Base-by-base conservation (phyloP, 2,888 invertebrate genomes). In the Troides oblongomaculatus region DNA sequence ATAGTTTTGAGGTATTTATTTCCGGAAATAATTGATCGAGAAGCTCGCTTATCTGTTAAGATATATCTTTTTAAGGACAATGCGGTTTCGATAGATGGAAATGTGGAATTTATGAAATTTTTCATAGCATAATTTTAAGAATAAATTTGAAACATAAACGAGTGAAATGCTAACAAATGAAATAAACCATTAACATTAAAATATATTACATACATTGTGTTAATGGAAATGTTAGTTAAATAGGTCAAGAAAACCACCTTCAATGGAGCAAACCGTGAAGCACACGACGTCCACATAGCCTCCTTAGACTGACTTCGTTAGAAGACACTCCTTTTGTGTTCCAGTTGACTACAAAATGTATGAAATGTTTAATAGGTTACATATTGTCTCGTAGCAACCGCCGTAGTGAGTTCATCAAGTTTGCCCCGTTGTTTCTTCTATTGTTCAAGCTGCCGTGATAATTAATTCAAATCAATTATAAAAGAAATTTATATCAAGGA, bases 311-410 rank as follows among this genome's bases (percentile, higher is more conserved):
- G 36, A 62, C 62, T 59, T 64, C 50, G 59, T 60, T 66, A 60
- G 23, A 17, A 23, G 36, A 18, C 7, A 50, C 59, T 50, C 53
- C 60, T 61, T 65, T 64, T 46, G 46, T 65, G 43, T 69, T 65
- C 61, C n/a, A 30, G n/a, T 50, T 59, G 21, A 64, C 53, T 18
- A 39, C 56, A 57, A 23, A 36, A 65, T 57, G 60, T 43, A 57
- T 43, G 57, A 25, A 56, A 43, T 61, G 30, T 30, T 61, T 46
- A 61, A 25, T 53, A 25, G 53, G 21, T 17, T 53, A 23, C 59
- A 36, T 30, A 58, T 25, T 21, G 59, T 7, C 50, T 18, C 36
- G 18, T 50, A 64, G 64, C 14, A 69, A 64, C n/a, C 56, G 60
- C 64, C 23, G 39, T 43, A 65, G 43, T 57, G 39, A 57, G 64